These are phyloP conservation scores for Fragum sueziense DNA, from an alignment of 2,888 invertebrate species.

Conservation along the genomic window DNA sequence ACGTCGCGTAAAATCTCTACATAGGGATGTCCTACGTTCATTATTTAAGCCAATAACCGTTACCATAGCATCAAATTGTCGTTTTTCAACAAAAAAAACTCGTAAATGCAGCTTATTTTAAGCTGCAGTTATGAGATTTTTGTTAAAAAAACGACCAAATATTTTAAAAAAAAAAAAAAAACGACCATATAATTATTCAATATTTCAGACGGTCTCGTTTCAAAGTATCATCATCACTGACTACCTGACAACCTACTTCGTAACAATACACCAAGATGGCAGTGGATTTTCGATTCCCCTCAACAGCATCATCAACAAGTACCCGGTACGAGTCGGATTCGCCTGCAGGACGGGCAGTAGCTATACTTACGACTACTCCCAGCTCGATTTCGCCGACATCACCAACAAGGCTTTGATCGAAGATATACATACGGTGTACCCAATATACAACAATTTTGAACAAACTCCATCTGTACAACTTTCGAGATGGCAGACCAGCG, in stretches of 20 bases:
- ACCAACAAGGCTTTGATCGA: constrained; percentile 43
- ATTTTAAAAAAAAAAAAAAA: too few species aligned
- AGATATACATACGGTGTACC: constrained; percentile 47
- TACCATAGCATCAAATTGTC: too few species aligned
- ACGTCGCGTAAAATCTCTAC: too few species aligned
- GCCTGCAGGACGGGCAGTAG: constrained; percentile 14
- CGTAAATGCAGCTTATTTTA: too few species aligned
- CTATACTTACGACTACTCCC: constrained; percentile 49
- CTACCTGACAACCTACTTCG: constrained; percentile 48
- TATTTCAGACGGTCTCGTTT: constrained; percentile 62
- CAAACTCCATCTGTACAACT: background rate
- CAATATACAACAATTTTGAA: constrained; percentile 21
- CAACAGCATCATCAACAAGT: constrained; percentile 20
- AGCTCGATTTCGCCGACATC: constrained; percentile 23
- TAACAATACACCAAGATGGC: constrained; percentile 52
- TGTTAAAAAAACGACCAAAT: too few species aligned
- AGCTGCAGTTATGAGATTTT: too few species aligned
- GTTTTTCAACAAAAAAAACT: too few species aligned
- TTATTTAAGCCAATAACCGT: too few species aligned
- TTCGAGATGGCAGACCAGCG: constrained; percentile 15
- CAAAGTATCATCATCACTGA: constrained; percentile 61
- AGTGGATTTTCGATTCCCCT: constrained; percentile 44
- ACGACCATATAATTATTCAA: too few species aligned
- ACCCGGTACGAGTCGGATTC: constrained; percentile 55
- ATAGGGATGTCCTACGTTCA: too few species aligned